Conservation (phyloP, 2,888 invertebrate genomes). For the Mesoligia furuncula region DNA sequence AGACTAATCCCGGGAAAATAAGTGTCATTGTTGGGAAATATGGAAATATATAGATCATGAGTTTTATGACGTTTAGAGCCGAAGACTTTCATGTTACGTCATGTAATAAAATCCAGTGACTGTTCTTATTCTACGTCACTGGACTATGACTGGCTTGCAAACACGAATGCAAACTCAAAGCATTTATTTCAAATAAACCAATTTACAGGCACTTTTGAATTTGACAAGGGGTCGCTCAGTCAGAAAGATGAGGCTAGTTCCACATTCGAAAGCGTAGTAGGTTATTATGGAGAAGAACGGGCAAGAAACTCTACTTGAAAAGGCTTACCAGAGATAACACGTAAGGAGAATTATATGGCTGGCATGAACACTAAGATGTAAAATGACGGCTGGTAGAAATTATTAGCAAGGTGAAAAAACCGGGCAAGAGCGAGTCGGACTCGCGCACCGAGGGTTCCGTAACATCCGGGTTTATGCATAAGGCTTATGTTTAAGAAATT, state of each 20-base stretch:
- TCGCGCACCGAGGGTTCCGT: too few relatives aligned
- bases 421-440: too few relatives aligned
- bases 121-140: neutral
- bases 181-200: neutral
- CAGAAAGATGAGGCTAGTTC: neutral
- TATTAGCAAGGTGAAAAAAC: neutral
- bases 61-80: conserved; percentile 5
- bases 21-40: neutral
- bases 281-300: neutral
- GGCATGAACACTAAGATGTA: neutral
- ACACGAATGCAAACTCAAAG: neutral
- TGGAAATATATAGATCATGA: neutral
- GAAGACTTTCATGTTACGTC: neutral
- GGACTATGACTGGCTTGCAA: neutral
- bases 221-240: neutral
- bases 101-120: neutral
- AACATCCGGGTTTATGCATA: too few relatives aligned
- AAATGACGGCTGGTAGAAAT: neutral
- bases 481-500: too few relatives aligned
- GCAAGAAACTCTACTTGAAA: neutral
- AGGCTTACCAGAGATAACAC: neutral
- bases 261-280: neutral
- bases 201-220: neutral
- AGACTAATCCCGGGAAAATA: neutral
- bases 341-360: too few relatives aligned